Evolutionary conservation across 2,797 vertebrate genomes (phyloP).

Genomic region (Sebastolobus alascanus): DNA sequence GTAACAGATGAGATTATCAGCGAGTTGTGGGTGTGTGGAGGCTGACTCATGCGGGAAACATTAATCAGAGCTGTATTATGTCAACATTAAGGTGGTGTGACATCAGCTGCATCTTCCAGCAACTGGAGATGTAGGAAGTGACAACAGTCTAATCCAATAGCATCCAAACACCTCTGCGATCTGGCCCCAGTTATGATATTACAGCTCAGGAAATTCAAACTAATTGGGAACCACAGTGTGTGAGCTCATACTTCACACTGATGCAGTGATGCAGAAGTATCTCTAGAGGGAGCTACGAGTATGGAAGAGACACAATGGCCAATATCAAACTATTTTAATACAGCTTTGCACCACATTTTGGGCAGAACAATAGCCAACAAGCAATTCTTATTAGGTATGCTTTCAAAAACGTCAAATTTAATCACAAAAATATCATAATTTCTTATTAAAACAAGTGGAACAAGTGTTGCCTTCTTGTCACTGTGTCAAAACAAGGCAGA

Average conservation of each 20-base stretch:
- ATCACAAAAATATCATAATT: background rate
- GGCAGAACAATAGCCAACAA: background rate
- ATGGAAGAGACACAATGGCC: constrained; percentile 3
- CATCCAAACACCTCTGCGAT: background rate
- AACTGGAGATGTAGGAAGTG: constrained; percentile 42
- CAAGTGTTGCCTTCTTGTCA: background rate
- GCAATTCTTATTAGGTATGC: background rate
- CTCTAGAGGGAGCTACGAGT: constrained; percentile 74
- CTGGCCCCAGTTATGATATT: constrained; percentile 19
- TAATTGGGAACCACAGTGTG: constrained; percentile 18
- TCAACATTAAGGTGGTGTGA: constrained; percentile 47
- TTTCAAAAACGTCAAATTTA: background rate
- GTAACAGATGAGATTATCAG: constrained; percentile 48
- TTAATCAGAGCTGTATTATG: constrained; percentile 36
- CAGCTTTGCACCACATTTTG: background rate
- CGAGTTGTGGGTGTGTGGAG: constrained; percentile 38
- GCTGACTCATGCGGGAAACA: constrained; percentile 58
- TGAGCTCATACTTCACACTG: background rate
- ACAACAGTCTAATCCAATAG: constrained; percentile 35
- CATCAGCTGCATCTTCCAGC: constrained; percentile 50
- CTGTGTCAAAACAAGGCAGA: background rate
- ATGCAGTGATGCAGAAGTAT: constrained; percentile 37
- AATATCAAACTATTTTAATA: background rate
- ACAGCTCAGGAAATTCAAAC: constrained; percentile 30
- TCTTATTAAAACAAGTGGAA: background rate